These are phyloP conservation scores for Phalacrocorax brasilianus DNA, from an alignment of 2,113 vertebrate genomes.

Conservation along the genomic window DNA sequence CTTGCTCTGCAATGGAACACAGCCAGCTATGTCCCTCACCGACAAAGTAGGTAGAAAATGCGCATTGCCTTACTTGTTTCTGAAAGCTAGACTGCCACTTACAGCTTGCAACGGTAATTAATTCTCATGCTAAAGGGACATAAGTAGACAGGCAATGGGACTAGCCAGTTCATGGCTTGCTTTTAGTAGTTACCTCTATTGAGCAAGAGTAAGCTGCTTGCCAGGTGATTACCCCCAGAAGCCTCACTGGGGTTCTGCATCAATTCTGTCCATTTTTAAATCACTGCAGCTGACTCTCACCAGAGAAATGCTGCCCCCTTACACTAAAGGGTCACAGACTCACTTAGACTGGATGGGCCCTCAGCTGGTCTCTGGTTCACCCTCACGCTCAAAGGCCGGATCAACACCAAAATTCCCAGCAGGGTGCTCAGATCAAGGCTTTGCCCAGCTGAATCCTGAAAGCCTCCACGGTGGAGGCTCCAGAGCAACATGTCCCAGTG, in stretches of 20 bases:
- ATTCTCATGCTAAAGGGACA: neutral
- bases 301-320: neutral
- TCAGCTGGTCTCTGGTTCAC: neutral
- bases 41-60: accelerated
- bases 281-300: neutral
- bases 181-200: neutral
- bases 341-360: neutral
- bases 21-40: neutral
- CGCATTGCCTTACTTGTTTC: neutral
- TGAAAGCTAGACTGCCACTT: neutral
- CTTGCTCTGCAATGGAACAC: neutral
- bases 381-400: neutral
- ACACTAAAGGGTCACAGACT: neutral
- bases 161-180: neutral
- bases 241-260: neutral
- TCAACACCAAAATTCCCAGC: neutral
- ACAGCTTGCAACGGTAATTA: neutral
- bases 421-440: neutral
- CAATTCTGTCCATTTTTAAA: neutral
- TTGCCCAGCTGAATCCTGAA: neutral
- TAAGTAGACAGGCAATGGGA: neutral
- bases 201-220: neutral
- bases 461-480: neutral
- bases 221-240: neutral
- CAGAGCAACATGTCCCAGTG: neutral